Evolutionary conservation across 2,888 invertebrate species (phyloP).

Genomic region (Pyrochroa serraticornis): DNA sequence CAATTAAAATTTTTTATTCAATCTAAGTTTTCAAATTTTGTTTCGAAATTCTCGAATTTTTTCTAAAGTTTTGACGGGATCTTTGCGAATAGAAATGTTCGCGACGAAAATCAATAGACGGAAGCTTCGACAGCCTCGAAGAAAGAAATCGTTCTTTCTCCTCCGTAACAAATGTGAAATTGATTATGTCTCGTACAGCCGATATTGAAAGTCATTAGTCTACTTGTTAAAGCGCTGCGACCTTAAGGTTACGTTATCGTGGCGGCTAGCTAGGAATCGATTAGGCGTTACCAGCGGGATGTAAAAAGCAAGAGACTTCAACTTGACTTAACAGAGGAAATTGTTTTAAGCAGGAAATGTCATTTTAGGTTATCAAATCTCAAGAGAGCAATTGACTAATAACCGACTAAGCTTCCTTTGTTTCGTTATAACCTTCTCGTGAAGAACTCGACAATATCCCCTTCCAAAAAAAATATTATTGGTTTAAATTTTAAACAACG

Average conservation of each 20-base stretch:
- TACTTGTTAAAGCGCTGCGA: conserved; percentile 17
- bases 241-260: conserved; percentile 14
- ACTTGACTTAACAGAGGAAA: conserved; percentile 34
- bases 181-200: conserved; percentile 23
- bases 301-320: conserved; percentile 21
- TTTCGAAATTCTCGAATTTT: too few relatives aligned
- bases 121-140: too few relatives aligned
- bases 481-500: too few relatives aligned
- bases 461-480: conserved; percentile 2
- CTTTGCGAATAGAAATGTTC: too few relatives aligned
- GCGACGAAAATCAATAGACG: too few relatives aligned
- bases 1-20: too few relatives aligned
- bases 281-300: conserved; percentile 6
- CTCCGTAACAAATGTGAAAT: conserved; percentile 21
- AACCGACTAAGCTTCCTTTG: conserved; percentile 21
- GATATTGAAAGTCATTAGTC: conserved; percentile 28
- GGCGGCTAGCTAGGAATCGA: conserved; percentile 20
- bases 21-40: too few relatives aligned
- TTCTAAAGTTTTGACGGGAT: too few relatives aligned
- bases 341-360: conserved; percentile 42
- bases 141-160: not conserved
- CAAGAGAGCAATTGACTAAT: conserved; percentile 30
- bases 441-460: not conserved
- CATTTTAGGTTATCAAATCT: conserved; percentile 41
- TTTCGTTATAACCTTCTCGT: conserved; percentile 5